Evolutionary conservation across 2,797 vertebrate genomes (phyloP), one percentile per base, ranked within the genome.

Genomic region (Premnoplex brunnescens): DNA sequence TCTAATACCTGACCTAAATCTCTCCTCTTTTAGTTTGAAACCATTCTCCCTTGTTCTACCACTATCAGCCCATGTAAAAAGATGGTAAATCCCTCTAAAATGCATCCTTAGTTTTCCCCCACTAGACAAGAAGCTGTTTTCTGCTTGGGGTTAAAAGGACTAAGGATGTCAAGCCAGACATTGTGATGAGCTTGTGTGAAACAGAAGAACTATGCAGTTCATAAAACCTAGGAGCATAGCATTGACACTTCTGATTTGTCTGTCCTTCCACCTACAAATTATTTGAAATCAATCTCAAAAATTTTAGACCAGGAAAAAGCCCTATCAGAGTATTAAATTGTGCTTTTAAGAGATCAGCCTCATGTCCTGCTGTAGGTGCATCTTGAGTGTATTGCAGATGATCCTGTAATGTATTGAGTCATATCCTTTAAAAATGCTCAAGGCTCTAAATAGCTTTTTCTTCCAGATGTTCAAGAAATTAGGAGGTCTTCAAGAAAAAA

Each of bases 271-370:
- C 13, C 37, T 89, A 15, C 36, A 75, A 55, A 60, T 60, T 28
- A 2, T 34, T 84, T 68, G 10, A 32, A 78, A 32, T 34, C 55
- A 7, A 30, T 63, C 6, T 68, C 11, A 5, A n/a, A 27, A 5
- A 43, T 71, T 3, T 44, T 0, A 39, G 41, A 44, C 3, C 7
- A 10, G 21, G 44, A 54, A 39, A 9, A 1, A 0, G 0, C 22
- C 27, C 10, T 8, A 34, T 36, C 44, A 74, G 54, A 39, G 4
- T 68, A 18, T 39, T 37, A 64, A n/a, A 21, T 43, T 11, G 2
- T 59, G 28, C 18, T 62, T 0, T 0, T 62, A 27, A 41, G 19
- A 62, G 32, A 30, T 60, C 20, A 51, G 11, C 44, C 37, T 74
- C 27, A 12, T 52, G 7, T 56, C 14, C 78, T 28, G 43, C 55